Evolutionary conservation across 35 echinoderm and acorn worm species (phyloP).

Genomic region (Amphiura filiformis): DNA sequence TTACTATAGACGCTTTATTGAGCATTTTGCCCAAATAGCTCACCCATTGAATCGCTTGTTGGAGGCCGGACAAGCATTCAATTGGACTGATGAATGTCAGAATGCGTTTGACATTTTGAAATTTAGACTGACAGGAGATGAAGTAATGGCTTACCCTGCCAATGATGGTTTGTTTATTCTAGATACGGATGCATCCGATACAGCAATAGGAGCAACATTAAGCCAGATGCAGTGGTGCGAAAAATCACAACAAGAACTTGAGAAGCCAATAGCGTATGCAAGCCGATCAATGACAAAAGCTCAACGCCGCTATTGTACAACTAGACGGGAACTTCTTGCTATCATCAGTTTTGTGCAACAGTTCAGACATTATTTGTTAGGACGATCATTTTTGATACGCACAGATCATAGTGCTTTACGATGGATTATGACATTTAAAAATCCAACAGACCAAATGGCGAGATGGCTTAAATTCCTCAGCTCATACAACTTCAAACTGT

Average conservation of each 20-base stretch:
- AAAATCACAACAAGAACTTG: constrained; percentile 22
- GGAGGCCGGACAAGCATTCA: constrained; percentile 44
- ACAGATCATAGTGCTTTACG: constrained; percentile 52
- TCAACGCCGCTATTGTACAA: constrained; percentile 52
- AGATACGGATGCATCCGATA: constrained; percentile 64
- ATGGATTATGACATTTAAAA: constrained; percentile 56
- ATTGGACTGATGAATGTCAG: constrained; percentile 28
- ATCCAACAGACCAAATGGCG: constrained; percentile 56
- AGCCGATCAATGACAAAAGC: constrained; percentile 53
- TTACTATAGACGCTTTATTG: constrained; percentile 62
- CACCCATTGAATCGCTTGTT: constrained; percentile 26
- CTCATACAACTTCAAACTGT: constrained; percentile 41
- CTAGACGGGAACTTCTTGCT: constrained; percentile 48
- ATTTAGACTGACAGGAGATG: neutral
- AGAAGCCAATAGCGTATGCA: constrained; percentile 46
- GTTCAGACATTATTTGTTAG: constrained; percentile 57
- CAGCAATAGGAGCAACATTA: constrained; percentile 46
- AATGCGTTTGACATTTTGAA: constrained; percentile 37
- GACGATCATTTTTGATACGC: constrained; percentile 34
- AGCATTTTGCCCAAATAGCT: constrained; percentile 34
- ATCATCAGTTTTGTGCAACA: constrained; percentile 38
- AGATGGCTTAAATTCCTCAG: constrained; percentile 53
- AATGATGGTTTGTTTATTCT: constrained; percentile 40
- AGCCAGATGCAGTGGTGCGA: constrained; percentile 58
- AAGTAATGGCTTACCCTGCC: constrained; percentile 29